Conservation (phyloP, 2,113 vertebrate genomes). For the Protomyctophum bolini region DNA sequence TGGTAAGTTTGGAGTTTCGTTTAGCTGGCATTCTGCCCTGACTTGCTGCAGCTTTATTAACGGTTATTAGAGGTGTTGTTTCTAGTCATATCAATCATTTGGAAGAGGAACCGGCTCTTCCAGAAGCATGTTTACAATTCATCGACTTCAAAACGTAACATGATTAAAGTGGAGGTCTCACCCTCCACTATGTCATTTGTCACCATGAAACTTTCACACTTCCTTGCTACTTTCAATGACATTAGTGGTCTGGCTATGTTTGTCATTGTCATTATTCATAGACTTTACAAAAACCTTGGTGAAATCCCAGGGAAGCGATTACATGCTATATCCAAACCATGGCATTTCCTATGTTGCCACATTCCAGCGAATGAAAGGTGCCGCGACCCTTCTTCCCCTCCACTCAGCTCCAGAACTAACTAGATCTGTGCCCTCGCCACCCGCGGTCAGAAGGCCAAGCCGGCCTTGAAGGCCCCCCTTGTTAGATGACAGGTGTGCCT, state of each 20-base stretch:
- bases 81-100: slow-evolving; percentile 18
- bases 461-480: slow-evolving; percentile 62
- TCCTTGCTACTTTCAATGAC: background rate
- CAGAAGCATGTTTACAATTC: background rate
- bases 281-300: slow-evolving; percentile 23
- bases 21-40: slow-evolving; percentile 19
- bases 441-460: slow-evolving; percentile 58
- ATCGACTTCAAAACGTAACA: background rate
- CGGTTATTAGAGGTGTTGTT: slow-evolving; percentile 10
- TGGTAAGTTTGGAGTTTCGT: slow-evolving; percentile 74
- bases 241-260: slow-evolving; percentile 18
- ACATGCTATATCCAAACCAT: slow-evolving; percentile 51
- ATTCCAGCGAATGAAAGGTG: slow-evolving; percentile 72
- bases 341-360: slow-evolving; percentile 64
- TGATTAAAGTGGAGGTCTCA: background rate
- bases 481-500: slow-evolving; percentile 78
- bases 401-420: slow-evolving; percentile 71
- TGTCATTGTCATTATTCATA: background rate
- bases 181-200: background rate
- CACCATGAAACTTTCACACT: background rate
- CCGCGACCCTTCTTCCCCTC: slow-evolving; percentile 60
- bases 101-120: slow-evolving; percentile 10
- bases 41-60: slow-evolving; percentile 38
- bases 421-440: slow-evolving; percentile 63
- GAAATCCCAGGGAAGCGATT: slow-evolving; percentile 16